Percentiles rank a stretch among this genome's conserved stretches.
Evolutionary conservation across 2,797 vertebrate species (phyloP).

Genomic region (Monodelphis domestica): DNA sequence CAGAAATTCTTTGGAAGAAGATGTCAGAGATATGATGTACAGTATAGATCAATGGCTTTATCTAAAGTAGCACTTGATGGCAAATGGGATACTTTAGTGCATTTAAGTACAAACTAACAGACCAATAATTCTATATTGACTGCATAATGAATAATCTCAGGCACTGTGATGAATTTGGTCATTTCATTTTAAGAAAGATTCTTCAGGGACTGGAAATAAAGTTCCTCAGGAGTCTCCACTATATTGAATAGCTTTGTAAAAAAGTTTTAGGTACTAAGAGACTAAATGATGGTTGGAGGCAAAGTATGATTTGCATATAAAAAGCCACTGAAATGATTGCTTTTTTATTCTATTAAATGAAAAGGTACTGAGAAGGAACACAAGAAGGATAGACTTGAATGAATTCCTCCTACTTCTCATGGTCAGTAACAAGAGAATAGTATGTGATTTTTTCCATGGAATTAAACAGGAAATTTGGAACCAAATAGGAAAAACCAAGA

Average conservation of each 20-base stretch:
- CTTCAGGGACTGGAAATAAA: slow-evolving; percentile 59
- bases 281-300: slow-evolving; percentile 64
- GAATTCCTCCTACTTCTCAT: slow-evolving; percentile 67
- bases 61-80: slow-evolving; percentile 66
- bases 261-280: slow-evolving; percentile 57
- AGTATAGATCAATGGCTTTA: slow-evolving; percentile 64
- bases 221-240: slow-evolving; percentile 28
- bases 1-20: slow-evolving; percentile 39
- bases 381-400: slow-evolving; percentile 63
- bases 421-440: slow-evolving; percentile 65
- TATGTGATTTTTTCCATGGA: slow-evolving; percentile 64
- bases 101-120: slow-evolving; percentile 63
- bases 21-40: slow-evolving; percentile 49
- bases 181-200: slow-evolving; percentile 59
- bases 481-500: slow-evolving; percentile 40
- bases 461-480: slow-evolving; percentile 67
- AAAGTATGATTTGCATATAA: slow-evolving; percentile 78
- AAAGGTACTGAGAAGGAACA: slow-evolving; percentile 71
- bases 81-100: slow-evolving; percentile 62
- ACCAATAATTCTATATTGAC: slow-evolving; percentile 65
- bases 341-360: slow-evolving; percentile 54
- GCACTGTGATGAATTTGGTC: slow-evolving; percentile 17
- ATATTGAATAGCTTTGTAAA: slow-evolving; percentile 49
- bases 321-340: slow-evolving; percentile 57
- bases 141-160: slow-evolving; percentile 62